phyloP scores from a whole-genome alignment of 2,888 invertebrate genomes.

The Deilephila porcellus region DNA sequence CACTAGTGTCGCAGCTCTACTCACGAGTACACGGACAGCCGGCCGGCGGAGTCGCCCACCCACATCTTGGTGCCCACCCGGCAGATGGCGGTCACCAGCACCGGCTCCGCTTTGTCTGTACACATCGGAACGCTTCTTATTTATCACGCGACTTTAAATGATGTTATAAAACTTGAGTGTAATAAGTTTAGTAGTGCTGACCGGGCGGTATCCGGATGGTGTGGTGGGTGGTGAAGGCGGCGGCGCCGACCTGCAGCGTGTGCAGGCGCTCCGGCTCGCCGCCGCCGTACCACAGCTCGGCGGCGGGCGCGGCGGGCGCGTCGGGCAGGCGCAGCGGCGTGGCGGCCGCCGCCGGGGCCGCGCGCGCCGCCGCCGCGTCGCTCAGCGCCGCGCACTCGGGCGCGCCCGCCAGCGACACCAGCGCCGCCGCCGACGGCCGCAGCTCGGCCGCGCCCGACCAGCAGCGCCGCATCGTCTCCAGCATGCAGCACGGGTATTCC shows the following conservation, averaged over 20 bases:
- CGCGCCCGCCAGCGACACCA: conserved; percentile 95
- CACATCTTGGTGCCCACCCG: conserved; percentile 91
- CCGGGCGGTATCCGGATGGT: conserved; percentile 65
- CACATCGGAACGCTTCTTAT: neutral
- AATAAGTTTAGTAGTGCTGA: conserved; percentile 38
- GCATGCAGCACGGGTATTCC: conserved; percentile 92
- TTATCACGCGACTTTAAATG: neutral
- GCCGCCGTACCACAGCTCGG: conserved; percentile 88
- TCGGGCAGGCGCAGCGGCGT: conserved; percentile 36
- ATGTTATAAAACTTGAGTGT: too few species aligned
- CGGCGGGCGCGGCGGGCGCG: conserved; percentile 31
- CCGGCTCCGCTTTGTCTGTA: conserved; percentile 75
- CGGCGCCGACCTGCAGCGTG: conserved; percentile 56
- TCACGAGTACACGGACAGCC: conserved; percentile 92
- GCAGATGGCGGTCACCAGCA: conserved; percentile 88
- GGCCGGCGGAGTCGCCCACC: conserved; percentile 95
- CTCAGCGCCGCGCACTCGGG: conserved; percentile 92
- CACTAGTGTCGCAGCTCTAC: conserved; percentile 39
- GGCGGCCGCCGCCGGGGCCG: conserved; percentile 46
- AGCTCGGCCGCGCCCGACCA: conserved; percentile 95
- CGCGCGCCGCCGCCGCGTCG: conserved; percentile 60
- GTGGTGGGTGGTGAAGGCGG: conserved; percentile 67
- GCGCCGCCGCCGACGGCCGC: conserved; percentile 97
- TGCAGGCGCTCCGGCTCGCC: conserved; percentile 82
- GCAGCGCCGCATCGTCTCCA: conserved; percentile 98